These are phyloP conservation scores for Metellina segmentata DNA, from an alignment of 2,888 invertebrate genomes.

Conservation along the genomic window DNA sequence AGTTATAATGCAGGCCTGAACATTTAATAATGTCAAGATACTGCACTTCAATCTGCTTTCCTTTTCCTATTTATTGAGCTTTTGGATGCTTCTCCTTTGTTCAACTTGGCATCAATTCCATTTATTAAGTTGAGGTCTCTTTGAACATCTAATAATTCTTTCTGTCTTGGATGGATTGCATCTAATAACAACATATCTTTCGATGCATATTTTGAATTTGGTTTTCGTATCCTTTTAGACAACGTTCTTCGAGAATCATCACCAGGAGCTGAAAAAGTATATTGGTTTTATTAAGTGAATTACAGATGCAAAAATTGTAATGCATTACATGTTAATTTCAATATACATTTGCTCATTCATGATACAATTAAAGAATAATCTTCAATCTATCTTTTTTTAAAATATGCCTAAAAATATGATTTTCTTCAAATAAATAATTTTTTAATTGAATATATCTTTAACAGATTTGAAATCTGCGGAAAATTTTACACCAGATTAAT, in stretches of 20 bases:
- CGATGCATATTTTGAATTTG: slow-evolving; percentile 58
- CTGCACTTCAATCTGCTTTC: neutral
- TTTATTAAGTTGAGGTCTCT: neutral
- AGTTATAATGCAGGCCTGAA: neutral
- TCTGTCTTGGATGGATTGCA: neutral
- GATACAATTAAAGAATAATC: too few species aligned
- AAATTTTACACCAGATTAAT: too few species aligned
- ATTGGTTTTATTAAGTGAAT: neutral
- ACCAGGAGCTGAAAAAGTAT: neutral
- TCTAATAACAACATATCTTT: slow-evolving; percentile 20
- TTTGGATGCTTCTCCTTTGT: neutral
- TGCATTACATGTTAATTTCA: too few species aligned
- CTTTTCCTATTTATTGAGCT: neutral
- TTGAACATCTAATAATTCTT: neutral
- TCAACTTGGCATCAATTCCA: neutral
- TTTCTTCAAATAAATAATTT: too few species aligned
- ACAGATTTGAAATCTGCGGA: too few species aligned
- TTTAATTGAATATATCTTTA: too few species aligned
- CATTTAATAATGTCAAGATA: neutral
- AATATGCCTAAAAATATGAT: too few species aligned
- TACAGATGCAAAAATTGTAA: too few species aligned
- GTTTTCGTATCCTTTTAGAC: slow-evolving; percentile 46
- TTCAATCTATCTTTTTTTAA: too few species aligned
- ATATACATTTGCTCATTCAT: too few species aligned
- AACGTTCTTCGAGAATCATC: slow-evolving; percentile 4